Evolutionary conservation across 2,113 vertebrate genomes (phyloP).

Genomic region (Catharus minimus): DNA sequence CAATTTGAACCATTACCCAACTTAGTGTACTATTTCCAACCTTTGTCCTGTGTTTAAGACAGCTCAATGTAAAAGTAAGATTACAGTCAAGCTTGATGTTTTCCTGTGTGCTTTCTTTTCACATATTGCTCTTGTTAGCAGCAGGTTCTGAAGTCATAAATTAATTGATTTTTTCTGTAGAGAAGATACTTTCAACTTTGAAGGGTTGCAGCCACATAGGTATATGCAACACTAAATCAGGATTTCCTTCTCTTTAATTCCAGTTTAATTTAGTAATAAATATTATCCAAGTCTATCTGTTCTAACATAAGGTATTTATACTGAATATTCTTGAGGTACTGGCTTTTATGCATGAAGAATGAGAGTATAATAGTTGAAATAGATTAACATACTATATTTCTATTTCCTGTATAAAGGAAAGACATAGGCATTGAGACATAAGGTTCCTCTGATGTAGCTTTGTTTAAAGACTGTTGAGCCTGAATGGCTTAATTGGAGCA

Average conservation of each 20-base stretch:
- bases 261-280: not conserved
- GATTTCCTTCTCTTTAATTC: not conserved
- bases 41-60: not conserved
- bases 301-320: not conserved
- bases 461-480: not conserved
- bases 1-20: not conserved
- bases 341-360: not conserved
- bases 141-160: not conserved
- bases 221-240: not conserved
- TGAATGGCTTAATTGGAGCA: not conserved
- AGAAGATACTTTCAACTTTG: not conserved
- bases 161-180: not conserved
- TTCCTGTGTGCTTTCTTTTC: not conserved
- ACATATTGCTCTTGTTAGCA: not conserved
- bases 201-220: not conserved
- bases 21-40: not conserved
- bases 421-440: not conserved
- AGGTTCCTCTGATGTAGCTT: not conserved
- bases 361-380: rapidly evolving
- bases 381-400: not conserved
- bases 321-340: not conserved
- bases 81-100: not conserved
- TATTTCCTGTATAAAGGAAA: not conserved
- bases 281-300: not conserved
- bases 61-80: not conserved